Conservation (phyloP, 2,113 vertebrate species). For the Notothenia coriiceps region DNA sequence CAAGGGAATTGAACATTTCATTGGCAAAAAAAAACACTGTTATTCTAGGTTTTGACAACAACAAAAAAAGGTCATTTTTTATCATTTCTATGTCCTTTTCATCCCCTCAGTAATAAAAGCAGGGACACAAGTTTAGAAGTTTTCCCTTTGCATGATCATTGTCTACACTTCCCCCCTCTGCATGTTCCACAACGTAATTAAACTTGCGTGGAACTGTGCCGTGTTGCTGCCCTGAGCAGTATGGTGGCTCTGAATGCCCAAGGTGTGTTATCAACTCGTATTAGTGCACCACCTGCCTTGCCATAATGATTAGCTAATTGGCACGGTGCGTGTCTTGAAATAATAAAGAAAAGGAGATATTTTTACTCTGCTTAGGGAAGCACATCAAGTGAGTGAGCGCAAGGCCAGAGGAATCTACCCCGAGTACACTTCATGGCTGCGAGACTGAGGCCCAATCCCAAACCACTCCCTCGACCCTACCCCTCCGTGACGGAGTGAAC, state of each 20-base stretch:
- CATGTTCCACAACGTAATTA: conserved; percentile 75
- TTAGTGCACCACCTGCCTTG: conserved; percentile 85
- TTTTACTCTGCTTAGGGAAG: conserved; percentile 74
- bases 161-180: not conserved
- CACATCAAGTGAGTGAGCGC: conserved; percentile 42
- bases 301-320: conserved; percentile 86
- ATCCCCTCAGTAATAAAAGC: conserved; percentile 18
- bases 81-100: conserved; percentile 34
- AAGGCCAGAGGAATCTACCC: conserved; percentile 27
- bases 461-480: no score
- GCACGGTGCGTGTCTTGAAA: conserved; percentile 80
- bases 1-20: not conserved
- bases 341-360: conserved; percentile 78
- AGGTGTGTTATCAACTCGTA: conserved; percentile 85
- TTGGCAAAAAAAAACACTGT: not conserved
- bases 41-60: not conserved
- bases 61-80: not conserved
- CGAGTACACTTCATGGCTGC: conserved; percentile 19
- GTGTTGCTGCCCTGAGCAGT: conserved; percentile 66
- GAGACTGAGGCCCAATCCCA: not conserved
- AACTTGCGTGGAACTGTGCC: conserved; percentile 53
- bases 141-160: conserved; percentile 24
- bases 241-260: conserved; percentile 78
- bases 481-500: no score
- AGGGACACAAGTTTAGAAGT: conserved; percentile 35